Evolutionary conservation across 2,113 vertebrate genomes (phyloP), one percentile per base, ranked within the genome.

Genomic region (Colistium nudipinnis): DNA sequence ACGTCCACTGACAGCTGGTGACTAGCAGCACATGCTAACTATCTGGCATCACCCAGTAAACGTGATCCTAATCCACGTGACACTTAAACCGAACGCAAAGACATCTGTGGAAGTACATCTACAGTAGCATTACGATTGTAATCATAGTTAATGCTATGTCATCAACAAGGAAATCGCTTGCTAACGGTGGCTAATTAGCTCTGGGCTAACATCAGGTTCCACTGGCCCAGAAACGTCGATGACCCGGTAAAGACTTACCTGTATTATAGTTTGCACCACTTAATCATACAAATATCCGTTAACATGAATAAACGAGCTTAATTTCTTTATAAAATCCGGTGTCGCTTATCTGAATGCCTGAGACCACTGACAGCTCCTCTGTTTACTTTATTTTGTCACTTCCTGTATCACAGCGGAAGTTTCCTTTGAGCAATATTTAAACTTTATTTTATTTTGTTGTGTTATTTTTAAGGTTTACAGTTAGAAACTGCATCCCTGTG

Each of bases 331-430:
- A 24, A 64, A 56, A 27, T 35, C 20, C 13, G 9, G 76, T 65
- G 0, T 41, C 6, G 25, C 3, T 35, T 28, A 28, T 62, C 31
- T 51, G 5, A 60, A 78, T 76, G 53, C 72, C 48, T 51, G 9
- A 7, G 52, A 3, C 28, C 41, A 28, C 6, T 51, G 57, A 81
- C 60, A 70, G 65, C 19, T 30, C 17, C 20, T 71, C 61, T 90
- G 62, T 89, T 91, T 89, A 87, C 84, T 74, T 82, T 72, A 4
- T 13, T 25, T 57, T 33, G 85, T 86, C 85, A 91, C 81, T 80
- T 91, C 91, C 91, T 74, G 27, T 0, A 28, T 1, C 0, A 0
- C 0, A 72, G 25, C 76, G 88, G 89, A 91, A 88, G 64, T 68
- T 51, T 33, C n/a, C 12, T 0, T n/a, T 28, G 22, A n/a, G 41